Conservation (phyloP, 2,113 vertebrate genomes). For the Phylloscopus whistleri region DNA sequence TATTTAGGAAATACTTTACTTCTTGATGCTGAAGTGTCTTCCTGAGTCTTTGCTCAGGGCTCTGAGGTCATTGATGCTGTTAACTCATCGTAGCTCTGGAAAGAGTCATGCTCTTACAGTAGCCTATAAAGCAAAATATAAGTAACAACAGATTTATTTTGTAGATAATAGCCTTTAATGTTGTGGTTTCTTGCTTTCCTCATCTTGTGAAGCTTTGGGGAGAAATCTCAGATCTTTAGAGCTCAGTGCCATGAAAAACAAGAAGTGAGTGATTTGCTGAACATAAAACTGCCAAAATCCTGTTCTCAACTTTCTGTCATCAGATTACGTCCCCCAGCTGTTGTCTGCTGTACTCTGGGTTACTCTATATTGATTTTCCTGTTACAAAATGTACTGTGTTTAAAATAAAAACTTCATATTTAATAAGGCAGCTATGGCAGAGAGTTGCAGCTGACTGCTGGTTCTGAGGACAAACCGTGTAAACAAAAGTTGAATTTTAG, state of each 20-base stretch:
- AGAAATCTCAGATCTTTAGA: background rate
- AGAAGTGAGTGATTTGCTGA: background rate
- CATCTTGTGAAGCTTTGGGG: background rate
- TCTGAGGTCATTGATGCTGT: background rate
- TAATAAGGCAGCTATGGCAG: background rate
- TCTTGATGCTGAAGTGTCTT: background rate
- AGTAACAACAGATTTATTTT: background rate
- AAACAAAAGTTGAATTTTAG: slow-evolving; percentile 21
- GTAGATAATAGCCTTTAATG: background rate
- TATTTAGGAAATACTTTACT: background rate
- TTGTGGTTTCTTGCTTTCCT: background rate
- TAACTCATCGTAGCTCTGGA: background rate
- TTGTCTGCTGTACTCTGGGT: background rate
- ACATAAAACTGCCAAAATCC: slow-evolving; percentile 3
- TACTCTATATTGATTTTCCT: slow-evolving; percentile 37
- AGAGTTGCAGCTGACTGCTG: background rate
- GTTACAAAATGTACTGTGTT: slow-evolving; percentile 51
- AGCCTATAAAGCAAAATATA: background rate
- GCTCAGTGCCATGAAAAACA: background rate
- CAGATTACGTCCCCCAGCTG: slow-evolving; percentile 34
- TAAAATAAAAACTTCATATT: slow-evolving; percentile 30
- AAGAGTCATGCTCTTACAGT: background rate
- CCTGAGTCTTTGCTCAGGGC: background rate
- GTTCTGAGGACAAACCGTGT: background rate
- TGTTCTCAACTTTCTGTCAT: slow-evolving; percentile 11